Percentiles rank a stretch among this genome's conserved stretches.
Conservation (phyloP, 2,888 invertebrate genomes). For the Ormyrus rosae region DNA sequence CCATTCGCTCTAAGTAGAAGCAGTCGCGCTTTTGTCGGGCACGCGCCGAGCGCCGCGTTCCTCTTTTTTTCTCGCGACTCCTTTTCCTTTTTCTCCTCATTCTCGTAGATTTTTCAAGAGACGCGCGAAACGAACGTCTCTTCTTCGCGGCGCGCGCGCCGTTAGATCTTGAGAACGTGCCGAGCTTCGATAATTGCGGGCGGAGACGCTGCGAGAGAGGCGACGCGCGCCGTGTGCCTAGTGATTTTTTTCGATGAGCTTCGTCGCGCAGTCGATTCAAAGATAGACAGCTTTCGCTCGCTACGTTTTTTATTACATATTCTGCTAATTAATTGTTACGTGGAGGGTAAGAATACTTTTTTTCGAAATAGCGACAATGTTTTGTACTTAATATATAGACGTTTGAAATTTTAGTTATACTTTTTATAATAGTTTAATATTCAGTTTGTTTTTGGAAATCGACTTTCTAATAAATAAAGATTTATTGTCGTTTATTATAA, state of each 20-base stretch:
- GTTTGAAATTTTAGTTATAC: too few relatives aligned
- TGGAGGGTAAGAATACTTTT: too few relatives aligned
- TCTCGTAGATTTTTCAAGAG: conserved; percentile 37
- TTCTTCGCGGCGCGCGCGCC: conserved; percentile 30
- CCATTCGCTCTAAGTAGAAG: conserved; percentile 26
- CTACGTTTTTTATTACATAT: neutral
- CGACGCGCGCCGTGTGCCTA: conserved; percentile 8
- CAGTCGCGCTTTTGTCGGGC: conserved; percentile 38
- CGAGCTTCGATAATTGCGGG: conserved; percentile 53
- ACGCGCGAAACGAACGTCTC: conserved; percentile 49
- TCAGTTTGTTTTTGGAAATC: too few relatives aligned
- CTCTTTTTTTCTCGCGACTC: neutral
- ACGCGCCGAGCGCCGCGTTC: neutral
- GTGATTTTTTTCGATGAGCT: neutral
- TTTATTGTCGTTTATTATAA: too few relatives aligned
- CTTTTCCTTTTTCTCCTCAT: neutral
- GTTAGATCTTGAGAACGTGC: conserved; percentile 54
- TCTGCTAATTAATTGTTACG: too few relatives aligned
- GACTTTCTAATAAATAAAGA: too few relatives aligned
- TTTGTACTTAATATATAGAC: too few relatives aligned
- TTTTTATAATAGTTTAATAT: too few relatives aligned
- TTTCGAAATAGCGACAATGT: too few relatives aligned
- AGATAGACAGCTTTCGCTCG: conserved; percentile 22
- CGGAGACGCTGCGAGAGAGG: neutral
- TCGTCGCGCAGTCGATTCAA: neutral